Evolutionary conservation across 1,140 invertebrate species (phyloP).

Genomic region (Neotoxoptera formosana): DNA sequence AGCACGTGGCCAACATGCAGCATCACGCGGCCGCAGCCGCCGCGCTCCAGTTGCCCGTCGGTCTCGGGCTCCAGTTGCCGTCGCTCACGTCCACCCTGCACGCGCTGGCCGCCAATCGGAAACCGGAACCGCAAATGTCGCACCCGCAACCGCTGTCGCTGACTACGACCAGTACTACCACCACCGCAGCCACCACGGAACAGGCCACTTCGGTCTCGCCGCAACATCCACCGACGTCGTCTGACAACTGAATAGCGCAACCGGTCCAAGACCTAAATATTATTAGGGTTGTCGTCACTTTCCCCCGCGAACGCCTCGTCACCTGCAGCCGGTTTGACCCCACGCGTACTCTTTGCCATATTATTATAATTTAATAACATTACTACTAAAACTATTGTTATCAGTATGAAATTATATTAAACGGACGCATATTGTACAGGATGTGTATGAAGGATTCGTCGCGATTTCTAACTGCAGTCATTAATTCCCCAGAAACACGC

Average conservation of each 20-base stretch:
- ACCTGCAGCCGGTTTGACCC: not conserved
- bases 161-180: not conserved
- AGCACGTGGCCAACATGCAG: slow-evolving; percentile 66
- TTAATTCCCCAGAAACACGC: not conserved
- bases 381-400: not conserved
- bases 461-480: not conserved
- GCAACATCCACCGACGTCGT: not conserved
- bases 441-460: not conserved
- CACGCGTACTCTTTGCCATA: not conserved
- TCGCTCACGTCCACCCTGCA: slow-evolving; percentile 64
- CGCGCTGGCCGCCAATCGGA: slow-evolving; percentile 60
- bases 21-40: slow-evolving; percentile 66
- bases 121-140: slow-evolving; percentile 13
- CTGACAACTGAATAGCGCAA: not conserved
- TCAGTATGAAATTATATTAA: not conserved
- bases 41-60: slow-evolving; percentile 60
- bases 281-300: not conserved
- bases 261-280: not conserved
- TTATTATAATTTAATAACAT: not conserved
- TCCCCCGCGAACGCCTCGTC: not conserved
- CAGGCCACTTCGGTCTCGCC: not conserved
- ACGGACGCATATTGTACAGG: not conserved
- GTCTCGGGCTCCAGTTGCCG: slow-evolving; percentile 67
- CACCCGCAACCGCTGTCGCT: slow-evolving; percentile 51
- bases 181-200: not conserved